phyloP scores from a whole-genome alignment of 2,113 vertebrate genomes.

The Saiga tatarica region DNA sequence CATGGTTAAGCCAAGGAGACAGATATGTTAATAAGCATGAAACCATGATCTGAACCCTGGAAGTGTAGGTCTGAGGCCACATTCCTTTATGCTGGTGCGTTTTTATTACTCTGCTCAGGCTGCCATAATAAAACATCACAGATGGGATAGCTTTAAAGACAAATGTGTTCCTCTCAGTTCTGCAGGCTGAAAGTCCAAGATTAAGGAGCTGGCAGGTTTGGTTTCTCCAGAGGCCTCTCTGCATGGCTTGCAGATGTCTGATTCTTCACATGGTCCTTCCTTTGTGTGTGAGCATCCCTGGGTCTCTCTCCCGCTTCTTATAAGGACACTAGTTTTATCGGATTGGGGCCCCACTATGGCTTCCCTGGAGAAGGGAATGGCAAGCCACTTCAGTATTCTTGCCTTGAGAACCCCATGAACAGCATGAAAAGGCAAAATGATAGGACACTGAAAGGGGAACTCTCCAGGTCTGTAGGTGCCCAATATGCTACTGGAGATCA shows the following conservation, averaged over 20 bases:
- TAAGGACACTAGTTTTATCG: background rate
- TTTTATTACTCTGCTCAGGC: background rate
- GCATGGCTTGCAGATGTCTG: background rate
- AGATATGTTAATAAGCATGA: background rate
- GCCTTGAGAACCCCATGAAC: too few species aligned
- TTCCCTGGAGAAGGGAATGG: too few species aligned
- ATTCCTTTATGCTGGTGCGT: background rate
- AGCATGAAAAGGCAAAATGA: too few species aligned
- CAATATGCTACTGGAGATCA: too few species aligned
- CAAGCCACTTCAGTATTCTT: too few species aligned
- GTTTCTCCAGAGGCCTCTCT: background rate
- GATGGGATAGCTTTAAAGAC: background rate
- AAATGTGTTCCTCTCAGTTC: background rate
- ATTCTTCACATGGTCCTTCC: background rate
- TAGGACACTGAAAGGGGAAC: too few species aligned
- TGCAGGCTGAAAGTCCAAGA: background rate
- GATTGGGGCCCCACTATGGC: background rate
- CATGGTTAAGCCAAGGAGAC: background rate
- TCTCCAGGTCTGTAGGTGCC: too few species aligned
- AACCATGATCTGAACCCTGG: background rate
- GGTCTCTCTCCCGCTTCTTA: background rate
- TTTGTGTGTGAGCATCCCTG: background rate
- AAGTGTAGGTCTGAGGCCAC: background rate
- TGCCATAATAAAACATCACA: background rate
- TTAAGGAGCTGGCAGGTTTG: background rate